Conservation (phyloP, 2,113 vertebrate genomes). For the Cisticola juncidis region DNA sequence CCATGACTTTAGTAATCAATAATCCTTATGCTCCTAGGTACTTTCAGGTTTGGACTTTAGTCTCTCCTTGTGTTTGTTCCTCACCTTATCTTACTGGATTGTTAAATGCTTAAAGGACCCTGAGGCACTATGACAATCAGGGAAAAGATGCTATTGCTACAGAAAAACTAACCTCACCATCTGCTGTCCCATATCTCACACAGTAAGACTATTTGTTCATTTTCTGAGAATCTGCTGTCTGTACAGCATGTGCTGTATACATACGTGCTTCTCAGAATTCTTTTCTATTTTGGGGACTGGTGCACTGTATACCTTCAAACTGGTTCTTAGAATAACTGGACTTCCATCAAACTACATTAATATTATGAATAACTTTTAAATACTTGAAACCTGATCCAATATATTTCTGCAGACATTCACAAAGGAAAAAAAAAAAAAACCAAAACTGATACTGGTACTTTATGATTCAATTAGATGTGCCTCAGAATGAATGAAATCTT, state of each 20-base stretch:
- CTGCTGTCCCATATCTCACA: neutral
- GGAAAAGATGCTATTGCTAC: neutral
- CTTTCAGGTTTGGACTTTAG: neutral
- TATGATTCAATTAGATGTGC: neutral
- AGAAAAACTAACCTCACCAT: neutral
- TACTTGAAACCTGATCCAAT: neutral
- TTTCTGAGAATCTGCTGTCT: neutral
- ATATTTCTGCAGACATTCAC: neutral
- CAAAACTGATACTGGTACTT: neutral
- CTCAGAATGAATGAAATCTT: neutral
- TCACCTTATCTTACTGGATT: neutral
- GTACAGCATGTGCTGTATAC: neutral
- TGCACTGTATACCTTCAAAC: neutral
- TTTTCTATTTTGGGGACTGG: neutral
- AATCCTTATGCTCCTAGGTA: neutral
- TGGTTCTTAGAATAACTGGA: neutral
- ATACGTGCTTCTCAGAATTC: neutral
- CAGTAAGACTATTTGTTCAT: neutral
- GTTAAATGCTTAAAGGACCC: neutral
- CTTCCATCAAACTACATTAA: neutral
- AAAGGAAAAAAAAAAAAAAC: neutral
- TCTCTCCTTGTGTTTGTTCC: neutral
- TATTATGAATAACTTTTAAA: neutral
- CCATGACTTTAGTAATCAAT: neutral
- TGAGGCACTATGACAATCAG: neutral